These are phyloP conservation scores for Cygnus buccinator DNA, from an alignment of 2,113 vertebrate species.

Conservation along the genomic window DNA sequence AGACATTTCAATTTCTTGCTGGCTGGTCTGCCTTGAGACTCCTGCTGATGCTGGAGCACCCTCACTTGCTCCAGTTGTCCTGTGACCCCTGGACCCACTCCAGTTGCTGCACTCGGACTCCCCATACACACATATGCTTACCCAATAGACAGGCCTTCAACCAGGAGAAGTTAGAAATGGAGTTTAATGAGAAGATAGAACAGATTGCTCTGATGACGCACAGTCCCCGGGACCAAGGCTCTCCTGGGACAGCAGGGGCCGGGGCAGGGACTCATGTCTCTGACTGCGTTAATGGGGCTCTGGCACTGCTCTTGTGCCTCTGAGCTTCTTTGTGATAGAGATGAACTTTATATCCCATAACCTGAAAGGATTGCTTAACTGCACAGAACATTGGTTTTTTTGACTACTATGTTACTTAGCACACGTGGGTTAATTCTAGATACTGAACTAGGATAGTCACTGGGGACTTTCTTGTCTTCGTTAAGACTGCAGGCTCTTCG, in stretches of 20 bases:
- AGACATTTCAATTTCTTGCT: not conserved
- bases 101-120: not conserved
- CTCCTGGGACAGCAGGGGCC: not conserved
- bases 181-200: not conserved
- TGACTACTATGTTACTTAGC: not conserved
- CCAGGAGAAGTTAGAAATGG: not conserved
- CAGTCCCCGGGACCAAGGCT: not conserved
- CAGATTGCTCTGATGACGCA: not conserved
- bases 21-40: not conserved
- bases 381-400: not conserved
- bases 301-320: not conserved
- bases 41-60: not conserved
- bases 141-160: not conserved
- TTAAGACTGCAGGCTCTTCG: not conserved
- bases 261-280: not conserved
- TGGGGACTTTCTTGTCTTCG: not conserved
- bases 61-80: not conserved
- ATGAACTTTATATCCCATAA: not conserved
- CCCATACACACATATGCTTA: not conserved
- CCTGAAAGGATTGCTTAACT: not conserved
- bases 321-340: not conserved
- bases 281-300: too few species aligned
- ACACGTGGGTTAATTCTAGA: not conserved
- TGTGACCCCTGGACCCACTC: not conserved
- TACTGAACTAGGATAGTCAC: not conserved